Evolutionary conservation across 2,888 invertebrate species (phyloP), one percentile per base, ranked within the genome.

Genomic region (Meliscaeva auricollis): DNA sequence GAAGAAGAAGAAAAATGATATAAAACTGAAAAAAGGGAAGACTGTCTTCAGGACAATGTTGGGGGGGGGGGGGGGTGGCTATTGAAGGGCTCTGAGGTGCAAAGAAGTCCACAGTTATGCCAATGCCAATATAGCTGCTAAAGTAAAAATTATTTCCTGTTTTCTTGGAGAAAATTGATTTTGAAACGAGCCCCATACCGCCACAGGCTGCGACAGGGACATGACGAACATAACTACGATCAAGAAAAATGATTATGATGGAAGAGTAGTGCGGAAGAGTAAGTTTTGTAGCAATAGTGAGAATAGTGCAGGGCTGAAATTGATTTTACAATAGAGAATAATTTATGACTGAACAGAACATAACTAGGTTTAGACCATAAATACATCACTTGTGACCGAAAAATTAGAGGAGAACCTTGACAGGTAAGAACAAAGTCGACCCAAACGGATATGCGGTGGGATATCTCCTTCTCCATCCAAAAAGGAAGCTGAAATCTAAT

Each of bases 121-220:
- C 48, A 69, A 50, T n/a, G n/a, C n/a, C n/a, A n/a, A n/a, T n/a
- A n/a, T 62, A 48, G 56, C 74, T 20, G n/a, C n/a, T 38, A 44
- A 70, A 74, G 79, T 60, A 72, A 72, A 60, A 80, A 80, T 80
- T 80, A 76, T 72, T 76, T 80, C 75, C 72, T 66, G 72, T 72
- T 84, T 84, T 52, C 8, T 22, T 32, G 15, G 60, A 35, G 75
- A 44, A 84, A 84, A 84, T 84, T 84, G 84, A 84, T 80, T 84
- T 80, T 38, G 32, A 75, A 76, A 62, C 35, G 68, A 56, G 32
- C 30, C 46, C 54, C 41, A 32, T 22, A 9, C 52, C 4, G 20
- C 35, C 20, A 46, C 32, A 41, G 41, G 69, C 62, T 56, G 44
- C 64, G 70, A 77, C 66, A 68, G 32, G 77, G 38, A 72, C 58